These are phyloP conservation scores for Melitaea athalia DNA, from an alignment of 2,888 invertebrate genomes.

Conservation along the genomic window DNA sequence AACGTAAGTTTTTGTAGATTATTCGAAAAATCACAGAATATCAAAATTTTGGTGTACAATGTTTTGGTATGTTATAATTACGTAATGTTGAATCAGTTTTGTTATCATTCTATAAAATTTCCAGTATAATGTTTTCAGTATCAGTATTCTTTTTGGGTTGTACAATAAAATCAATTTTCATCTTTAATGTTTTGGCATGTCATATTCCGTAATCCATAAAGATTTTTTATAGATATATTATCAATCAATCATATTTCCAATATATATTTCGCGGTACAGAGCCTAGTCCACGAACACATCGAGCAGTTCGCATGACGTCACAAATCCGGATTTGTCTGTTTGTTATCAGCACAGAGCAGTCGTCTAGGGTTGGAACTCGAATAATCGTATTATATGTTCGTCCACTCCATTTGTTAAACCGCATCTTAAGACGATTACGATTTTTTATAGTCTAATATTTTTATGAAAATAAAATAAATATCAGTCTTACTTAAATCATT, in stretches of 20 bases:
- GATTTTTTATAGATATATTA: not conserved
- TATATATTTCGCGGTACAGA: constrained; percentile 8
- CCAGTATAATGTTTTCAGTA: too few relatives aligned
- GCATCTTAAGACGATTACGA: constrained; percentile 25
- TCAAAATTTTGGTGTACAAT: too few relatives aligned
- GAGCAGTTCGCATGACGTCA: constrained; percentile 72
- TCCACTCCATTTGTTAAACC: constrained; percentile 58
- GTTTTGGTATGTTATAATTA: too few relatives aligned
- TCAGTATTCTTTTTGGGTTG: too few relatives aligned
- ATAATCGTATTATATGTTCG: constrained; percentile 73
- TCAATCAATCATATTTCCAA: constrained; percentile 10
- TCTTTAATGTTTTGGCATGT: not conserved
- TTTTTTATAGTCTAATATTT: constrained; percentile 12
- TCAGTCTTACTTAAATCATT: too few relatives aligned
- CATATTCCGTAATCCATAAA: constrained; percentile 1
- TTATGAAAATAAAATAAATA: too few relatives aligned
- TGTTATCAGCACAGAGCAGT: constrained; percentile 80
- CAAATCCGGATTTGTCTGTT: constrained; percentile 82
- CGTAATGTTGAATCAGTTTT: too few relatives aligned
- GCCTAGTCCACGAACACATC: constrained; percentile 22
- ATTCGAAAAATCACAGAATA: too few relatives aligned
- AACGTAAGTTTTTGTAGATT: too few relatives aligned
- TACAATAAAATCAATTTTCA: not conserved
- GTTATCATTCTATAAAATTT: too few relatives aligned
- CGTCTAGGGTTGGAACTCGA: constrained; percentile 65